phyloP scores from a whole-genome alignment of 2,797 vertebrate genomes.

The Squalus acanthias region DNA sequence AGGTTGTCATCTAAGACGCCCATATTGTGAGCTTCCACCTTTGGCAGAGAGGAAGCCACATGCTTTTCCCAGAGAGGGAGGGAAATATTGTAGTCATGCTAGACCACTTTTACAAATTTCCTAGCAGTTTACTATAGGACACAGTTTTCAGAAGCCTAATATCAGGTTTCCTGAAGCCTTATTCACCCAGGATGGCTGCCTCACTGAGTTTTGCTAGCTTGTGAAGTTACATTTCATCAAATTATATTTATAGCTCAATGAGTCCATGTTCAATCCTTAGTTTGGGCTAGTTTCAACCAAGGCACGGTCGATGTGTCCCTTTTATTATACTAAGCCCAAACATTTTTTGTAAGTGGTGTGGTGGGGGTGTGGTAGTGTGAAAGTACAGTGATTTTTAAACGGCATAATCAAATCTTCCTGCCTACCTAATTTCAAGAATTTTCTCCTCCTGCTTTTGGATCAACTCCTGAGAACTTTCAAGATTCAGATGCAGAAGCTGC shows the following conservation, averaged over 20 bases:
- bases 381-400: not conserved
- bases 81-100: not conserved
- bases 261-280: not conserved
- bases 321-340: not conserved
- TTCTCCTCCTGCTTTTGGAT: constrained; percentile 51
- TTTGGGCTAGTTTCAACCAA: not conserved
- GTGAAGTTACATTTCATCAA: not conserved
- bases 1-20: not conserved
- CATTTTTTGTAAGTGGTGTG: not conserved
- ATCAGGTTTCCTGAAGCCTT: not conserved
- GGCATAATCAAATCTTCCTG: not conserved
- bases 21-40: not conserved
- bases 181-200: not conserved
- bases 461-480: constrained; percentile 64
- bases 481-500: constrained; percentile 68
- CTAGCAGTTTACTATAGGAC: not conserved
- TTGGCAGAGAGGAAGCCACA: not conserved
- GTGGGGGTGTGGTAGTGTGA: no score
- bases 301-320: not conserved
- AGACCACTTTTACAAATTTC: not conserved
- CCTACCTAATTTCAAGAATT: constrained; percentile 33
- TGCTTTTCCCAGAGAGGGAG: not conserved
- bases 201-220: not conserved
- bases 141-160: not conserved
- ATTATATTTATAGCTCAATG: not conserved